Percentiles rank a stretch among this genome's conserved stretches.
phyloP scores from a whole-genome alignment of 2,888 invertebrate genomes.

The Colostygia pectinataria region DNA sequence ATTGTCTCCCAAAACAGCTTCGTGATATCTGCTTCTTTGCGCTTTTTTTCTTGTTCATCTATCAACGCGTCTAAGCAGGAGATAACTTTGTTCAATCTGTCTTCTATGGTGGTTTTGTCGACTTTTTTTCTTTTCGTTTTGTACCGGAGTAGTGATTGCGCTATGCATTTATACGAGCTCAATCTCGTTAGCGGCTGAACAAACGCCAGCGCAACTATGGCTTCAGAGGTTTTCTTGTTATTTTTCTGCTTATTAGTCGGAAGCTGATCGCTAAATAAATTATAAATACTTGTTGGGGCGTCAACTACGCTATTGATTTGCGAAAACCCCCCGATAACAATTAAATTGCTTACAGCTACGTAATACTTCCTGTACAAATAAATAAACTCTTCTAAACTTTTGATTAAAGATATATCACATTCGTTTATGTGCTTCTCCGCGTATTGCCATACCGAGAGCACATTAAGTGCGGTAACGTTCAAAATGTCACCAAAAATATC shows the following conservation, averaged over 20 bases:
- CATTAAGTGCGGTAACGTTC: slow-evolving; percentile 86
- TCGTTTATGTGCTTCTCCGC: slow-evolving; percentile 85
- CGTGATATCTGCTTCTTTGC: slow-evolving; percentile 87
- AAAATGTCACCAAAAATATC: slow-evolving; percentile 87
- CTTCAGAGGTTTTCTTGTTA: slow-evolving; percentile 81
- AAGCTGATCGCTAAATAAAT: slow-evolving; percentile 82
- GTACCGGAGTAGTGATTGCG: slow-evolving; percentile 80
- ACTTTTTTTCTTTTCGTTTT: slow-evolving; percentile 67
- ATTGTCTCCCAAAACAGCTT: slow-evolving; percentile 89
- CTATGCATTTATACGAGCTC: slow-evolving; percentile 84
- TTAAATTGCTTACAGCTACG: slow-evolving; percentile 87
- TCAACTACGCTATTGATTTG: slow-evolving; percentile 86
- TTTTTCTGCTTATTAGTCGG: slow-evolving; percentile 81
- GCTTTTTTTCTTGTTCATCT: slow-evolving; percentile 84
- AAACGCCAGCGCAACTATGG: slow-evolving; percentile 83
- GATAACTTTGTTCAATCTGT: slow-evolving; percentile 81
- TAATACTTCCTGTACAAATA: slow-evolving; percentile 88
- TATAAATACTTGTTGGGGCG: slow-evolving; percentile 80
- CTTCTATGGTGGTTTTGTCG: slow-evolving; percentile 76
- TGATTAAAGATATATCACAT: slow-evolving; percentile 86
- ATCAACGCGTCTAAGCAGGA: slow-evolving; percentile 85
- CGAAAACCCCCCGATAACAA: slow-evolving; percentile 87
- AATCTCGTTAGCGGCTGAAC: slow-evolving; percentile 84
- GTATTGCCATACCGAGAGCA: slow-evolving; percentile 87
- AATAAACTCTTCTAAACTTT: slow-evolving; percentile 87